These are phyloP conservation scores for Lanistes nyassanus DNA, from an alignment of 1,140 invertebrate genomes.

Conservation along the genomic window DNA sequence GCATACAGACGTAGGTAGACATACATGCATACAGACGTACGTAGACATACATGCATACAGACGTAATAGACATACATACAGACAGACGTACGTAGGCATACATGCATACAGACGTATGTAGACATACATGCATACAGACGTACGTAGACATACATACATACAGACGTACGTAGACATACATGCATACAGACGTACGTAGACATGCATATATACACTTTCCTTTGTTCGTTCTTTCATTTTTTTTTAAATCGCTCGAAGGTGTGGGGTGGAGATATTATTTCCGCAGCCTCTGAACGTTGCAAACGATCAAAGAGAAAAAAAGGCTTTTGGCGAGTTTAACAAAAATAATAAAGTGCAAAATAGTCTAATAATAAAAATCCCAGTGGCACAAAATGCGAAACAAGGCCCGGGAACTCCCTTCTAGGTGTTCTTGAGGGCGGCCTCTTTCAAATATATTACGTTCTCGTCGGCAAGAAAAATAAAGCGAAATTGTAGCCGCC, in stretches of 20 bases:
- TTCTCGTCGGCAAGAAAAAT: no score
- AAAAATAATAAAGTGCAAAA: no score
- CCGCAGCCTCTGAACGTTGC: neutral
- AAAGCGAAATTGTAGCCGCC: no score
- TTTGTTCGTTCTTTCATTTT: neutral
- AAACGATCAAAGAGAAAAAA: neutral
- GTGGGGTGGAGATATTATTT: neutral
- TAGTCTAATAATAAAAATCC: no score
- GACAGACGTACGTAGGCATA: neutral
- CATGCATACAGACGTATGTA: neutral
- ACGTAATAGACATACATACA: conserved; percentile 1
- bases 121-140: no score
- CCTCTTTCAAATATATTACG: no score
- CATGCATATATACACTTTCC: neutral
- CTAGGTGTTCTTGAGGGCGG: no score
- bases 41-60: neutral
- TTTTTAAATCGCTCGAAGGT: neutral
- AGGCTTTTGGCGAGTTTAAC: neutral
- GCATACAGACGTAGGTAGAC: neutral
- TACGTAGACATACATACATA: no score
- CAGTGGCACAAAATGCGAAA: no score
- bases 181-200: no score
- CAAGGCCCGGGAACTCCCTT: no score
- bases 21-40: neutral
- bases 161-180: no score